Evolutionary conservation across 30 jellyfish, hydroid and myxozoan species (phyloP).

Genomic region (Pseudorhiza aurosa): DNA sequence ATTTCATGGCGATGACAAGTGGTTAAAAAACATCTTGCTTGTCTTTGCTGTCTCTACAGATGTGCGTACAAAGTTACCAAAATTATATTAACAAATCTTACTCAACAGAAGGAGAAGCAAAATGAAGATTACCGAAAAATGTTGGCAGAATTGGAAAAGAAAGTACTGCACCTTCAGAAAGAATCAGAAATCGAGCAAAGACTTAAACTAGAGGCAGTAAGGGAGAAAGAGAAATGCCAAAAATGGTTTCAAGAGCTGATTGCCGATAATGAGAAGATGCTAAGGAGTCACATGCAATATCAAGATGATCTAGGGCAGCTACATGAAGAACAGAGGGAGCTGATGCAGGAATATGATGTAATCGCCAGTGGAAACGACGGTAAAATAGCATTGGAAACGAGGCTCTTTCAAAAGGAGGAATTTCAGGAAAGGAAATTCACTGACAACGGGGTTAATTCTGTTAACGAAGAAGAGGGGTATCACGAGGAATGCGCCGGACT

Average conservation of each 20-base stretch:
- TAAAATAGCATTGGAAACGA: slow-evolving; percentile 16
- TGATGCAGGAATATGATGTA: slow-evolving; percentile 1
- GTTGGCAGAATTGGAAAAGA: background rate
- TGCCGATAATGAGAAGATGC: background rate
- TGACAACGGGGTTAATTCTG: background rate
- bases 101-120: background rate
- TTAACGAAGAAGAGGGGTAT: background rate
- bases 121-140: background rate
- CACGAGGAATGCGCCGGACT: background rate
- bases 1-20: no score
- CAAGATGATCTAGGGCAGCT: background rate
- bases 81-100: no score
- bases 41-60: no score
- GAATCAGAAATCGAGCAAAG: slow-evolving; percentile 3
- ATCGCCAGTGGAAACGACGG: background rate
- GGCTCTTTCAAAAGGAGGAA: background rate
- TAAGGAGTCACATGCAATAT: slow-evolving; percentile 2
- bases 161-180: background rate
- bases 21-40: no score
- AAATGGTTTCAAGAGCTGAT: background rate
- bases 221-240: slow-evolving; percentile 1
- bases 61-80: no score
- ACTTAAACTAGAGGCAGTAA: background rate
- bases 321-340: slow-evolving; percentile 12
- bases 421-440: background rate